Percentiles rank a stretch among this genome's conserved stretches.
phyloP scores from a whole-genome alignment of 2,888 invertebrate species.

The Bugulina stolonifera region DNA sequence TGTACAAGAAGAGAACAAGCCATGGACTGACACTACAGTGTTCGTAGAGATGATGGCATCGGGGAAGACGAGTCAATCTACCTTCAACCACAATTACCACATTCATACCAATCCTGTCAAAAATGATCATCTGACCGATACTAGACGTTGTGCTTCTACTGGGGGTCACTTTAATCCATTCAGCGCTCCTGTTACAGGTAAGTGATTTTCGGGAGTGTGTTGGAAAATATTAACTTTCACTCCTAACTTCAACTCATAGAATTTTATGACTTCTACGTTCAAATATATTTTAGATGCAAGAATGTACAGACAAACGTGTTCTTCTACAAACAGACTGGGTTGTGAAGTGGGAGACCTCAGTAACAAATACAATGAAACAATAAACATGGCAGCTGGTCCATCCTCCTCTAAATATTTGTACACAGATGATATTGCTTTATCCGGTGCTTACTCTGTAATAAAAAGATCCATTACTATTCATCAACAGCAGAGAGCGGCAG shows the following conservation, averaged over 20 bases:
- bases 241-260: too few species aligned
- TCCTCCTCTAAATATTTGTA: conserved; percentile 51
- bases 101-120: conserved; percentile 70
- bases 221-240: too few species aligned
- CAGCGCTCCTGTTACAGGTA: conserved; percentile 54
- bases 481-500: conserved; percentile 76
- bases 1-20: conserved; percentile 71
- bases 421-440: conserved; percentile 73
- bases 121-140: conserved; percentile 62
- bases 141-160: conserved; percentile 63
- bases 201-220: too few species aligned
- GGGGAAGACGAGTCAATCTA: conserved; percentile 66
- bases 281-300: background rate
- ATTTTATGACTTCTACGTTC: too few species aligned
- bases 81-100: conserved; percentile 65
- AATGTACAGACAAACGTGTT: conserved; percentile 1
- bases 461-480: conserved; percentile 79
- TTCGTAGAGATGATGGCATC: conserved; percentile 79
- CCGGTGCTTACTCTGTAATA: conserved; percentile 68
- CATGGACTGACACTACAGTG: conserved; percentile 77
- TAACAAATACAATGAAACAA: conserved; percentile 36
- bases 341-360: conserved; percentile 77
- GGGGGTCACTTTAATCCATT: conserved; percentile 74
- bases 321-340: background rate
- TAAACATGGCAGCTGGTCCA: conserved; percentile 13